Evolutionary conservation across 2,797 vertebrate species (phyloP), one percentile per base, ranked within the genome.

Genomic region (Poeciliopsis presidionis): DNA sequence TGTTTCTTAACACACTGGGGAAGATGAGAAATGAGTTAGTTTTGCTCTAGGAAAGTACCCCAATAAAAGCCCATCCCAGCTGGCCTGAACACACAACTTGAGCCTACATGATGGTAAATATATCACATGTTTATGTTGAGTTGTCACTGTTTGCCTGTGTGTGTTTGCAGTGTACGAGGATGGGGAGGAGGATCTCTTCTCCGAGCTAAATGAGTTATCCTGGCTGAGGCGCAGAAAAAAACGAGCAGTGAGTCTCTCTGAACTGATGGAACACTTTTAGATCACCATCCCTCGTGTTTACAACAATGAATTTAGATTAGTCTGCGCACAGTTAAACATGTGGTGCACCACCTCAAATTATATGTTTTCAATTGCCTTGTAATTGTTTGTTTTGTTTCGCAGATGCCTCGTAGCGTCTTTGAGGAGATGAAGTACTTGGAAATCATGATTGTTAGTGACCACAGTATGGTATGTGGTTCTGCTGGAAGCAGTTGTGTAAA

Each of bases 391-490:
- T 86, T 86, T 87, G 47, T 82, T 80, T 93, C 87, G 83, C 90
- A 99, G 98, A 96, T 96, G 85, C 96, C 96, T 81, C 96, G 97
- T 69, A 97, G 94, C 83, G 89, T 98, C 49, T 99, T 99, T 95
- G 97, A 99, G 87, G 98, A 99, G 93, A 99, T 97, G 95, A 99
- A 99, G 80, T 99, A 99, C 89, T 87, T 99, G 86, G 98, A 99
- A 90, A 95, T 99, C 83, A 99, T 99, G 97, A 97, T 99, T 92
- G 97, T 99, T 91, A 97, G 96, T 83, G 98, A 99, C 92, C 95
- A 99, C 94, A 98, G 96, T 94, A 97, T 97, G 98, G 98, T 99
- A 95, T 88, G 97, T 11, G 73, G 46, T 65, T 30, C 59, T 25
- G 41, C 3, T 41, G 4, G 65, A 53, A 53, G 9, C n/a, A 78